Percentiles rank a stretch among this genome's conserved stretches.
phyloP scores from a whole-genome alignment of 2,797 vertebrate genomes.

The Urophycis tenuis region DNA sequence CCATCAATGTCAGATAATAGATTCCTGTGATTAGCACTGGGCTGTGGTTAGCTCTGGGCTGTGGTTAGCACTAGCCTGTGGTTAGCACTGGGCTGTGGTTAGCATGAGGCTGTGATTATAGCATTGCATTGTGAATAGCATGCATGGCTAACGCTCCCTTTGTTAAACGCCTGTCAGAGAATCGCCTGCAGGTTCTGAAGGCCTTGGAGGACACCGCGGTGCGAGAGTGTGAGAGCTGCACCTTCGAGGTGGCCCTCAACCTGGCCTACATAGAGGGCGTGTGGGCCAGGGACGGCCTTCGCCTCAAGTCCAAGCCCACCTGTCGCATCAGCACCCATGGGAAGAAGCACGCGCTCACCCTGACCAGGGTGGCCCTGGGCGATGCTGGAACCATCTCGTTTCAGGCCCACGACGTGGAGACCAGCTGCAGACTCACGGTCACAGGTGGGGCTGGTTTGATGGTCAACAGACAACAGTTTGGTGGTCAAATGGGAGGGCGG shows the following conservation, averaged over 20 bases:
- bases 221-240: conserved; percentile 74
- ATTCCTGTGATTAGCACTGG: background rate
- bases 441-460: conserved; percentile 67
- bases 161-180: conserved; percentile 63
- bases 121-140: background rate
- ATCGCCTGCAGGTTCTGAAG: conserved; percentile 79
- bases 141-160: conserved; percentile 2
- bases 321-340: conserved; percentile 70
- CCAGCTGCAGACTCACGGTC: conserved; percentile 75
- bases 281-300: conserved; percentile 79
- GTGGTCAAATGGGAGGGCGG: background rate
- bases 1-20: background rate
- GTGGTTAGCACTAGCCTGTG: too few relatives aligned
- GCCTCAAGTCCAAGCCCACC: conserved; percentile 75
- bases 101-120: background rate
- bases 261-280: conserved; percentile 77
- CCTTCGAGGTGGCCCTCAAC: conserved; percentile 82
- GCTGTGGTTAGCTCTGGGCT: too few relatives aligned
- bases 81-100: background rate
- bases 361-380: conserved; percentile 70
- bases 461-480: background rate
- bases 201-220: conserved; percentile 75
- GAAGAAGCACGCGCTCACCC: conserved; percentile 75
- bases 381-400: conserved; percentile 82
- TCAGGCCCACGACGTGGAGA: conserved; percentile 75